phyloP scores from a whole-genome alignment of 2,888 invertebrate genomes.

The Lissonota sp. region DNA sequence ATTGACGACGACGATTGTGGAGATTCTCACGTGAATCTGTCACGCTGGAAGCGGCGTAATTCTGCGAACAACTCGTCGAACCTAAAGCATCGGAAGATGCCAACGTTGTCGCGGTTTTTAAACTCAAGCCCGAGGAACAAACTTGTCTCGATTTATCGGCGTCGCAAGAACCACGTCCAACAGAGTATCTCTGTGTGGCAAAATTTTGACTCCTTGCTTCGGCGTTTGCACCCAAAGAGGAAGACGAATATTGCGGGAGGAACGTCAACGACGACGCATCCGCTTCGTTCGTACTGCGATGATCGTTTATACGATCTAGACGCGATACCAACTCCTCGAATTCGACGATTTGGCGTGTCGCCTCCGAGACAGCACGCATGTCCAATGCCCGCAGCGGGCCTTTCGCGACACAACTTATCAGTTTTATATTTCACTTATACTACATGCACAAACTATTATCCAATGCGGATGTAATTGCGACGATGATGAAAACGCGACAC shows the following conservation, averaged over 20 bases:
- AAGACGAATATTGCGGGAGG: constrained; percentile 47
- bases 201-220: constrained; percentile 44
- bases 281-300: constrained; percentile 38
- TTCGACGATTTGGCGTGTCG: constrained; percentile 81
- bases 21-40: constrained; percentile 5
- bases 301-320: constrained; percentile 80
- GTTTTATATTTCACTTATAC: too few relatives aligned
- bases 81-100: background rate
- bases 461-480: background rate
- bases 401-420: too few relatives aligned
- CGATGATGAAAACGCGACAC: constrained; percentile 1
- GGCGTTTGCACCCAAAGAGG: constrained; percentile 57
- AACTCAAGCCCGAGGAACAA: constrained; percentile 46
- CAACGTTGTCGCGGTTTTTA: constrained; percentile 18
- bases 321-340: constrained; percentile 82
- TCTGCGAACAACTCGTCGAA: background rate
- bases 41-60: background rate
- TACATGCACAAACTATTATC: background rate
- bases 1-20: constrained; percentile 1
- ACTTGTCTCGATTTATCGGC: constrained; percentile 51
- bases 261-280: constrained; percentile 38
- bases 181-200: too few relatives aligned
- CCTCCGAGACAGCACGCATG: constrained; percentile 78
- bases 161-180: constrained; percentile 22
- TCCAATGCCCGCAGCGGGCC: constrained; percentile 57